Evolutionary conservation across 2,888 invertebrate genomes (phyloP).

Genomic region (Laspeyria flexula): DNA sequence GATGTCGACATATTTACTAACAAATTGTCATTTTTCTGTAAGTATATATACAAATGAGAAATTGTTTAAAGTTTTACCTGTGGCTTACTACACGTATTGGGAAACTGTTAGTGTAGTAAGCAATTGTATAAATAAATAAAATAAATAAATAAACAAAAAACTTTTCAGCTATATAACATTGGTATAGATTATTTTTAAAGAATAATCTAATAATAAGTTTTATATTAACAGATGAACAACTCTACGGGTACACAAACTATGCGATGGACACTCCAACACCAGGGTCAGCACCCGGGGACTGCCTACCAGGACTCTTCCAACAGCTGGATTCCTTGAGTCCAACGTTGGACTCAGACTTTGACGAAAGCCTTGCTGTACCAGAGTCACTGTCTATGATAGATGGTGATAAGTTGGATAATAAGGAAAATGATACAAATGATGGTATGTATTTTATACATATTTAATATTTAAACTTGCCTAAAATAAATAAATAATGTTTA

Average conservation of each 20-base stretch:
- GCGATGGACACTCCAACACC: constrained; percentile 80
- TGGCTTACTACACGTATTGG: too few species aligned
- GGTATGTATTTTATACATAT: constrained; percentile 48
- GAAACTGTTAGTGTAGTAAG: too few species aligned
- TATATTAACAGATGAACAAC: constrained; percentile 71
- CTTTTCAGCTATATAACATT: too few species aligned
- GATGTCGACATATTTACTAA: too few species aligned
- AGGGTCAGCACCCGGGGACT: constrained; percentile 65
- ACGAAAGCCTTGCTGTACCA: constrained; percentile 92
- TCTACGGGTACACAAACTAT: constrained; percentile 80
- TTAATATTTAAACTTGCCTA: too few species aligned
- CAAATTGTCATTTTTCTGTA: too few species aligned
- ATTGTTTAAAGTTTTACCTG: too few species aligned
- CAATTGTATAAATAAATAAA: too few species aligned
- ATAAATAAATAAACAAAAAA: too few species aligned
- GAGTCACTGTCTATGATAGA: constrained; percentile 90
- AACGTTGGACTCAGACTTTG: constrained; percentile 90
- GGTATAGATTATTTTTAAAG: too few species aligned
- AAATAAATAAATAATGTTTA: too few species aligned
- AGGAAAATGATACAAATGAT: constrained; percentile 62
- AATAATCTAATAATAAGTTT: not conserved
- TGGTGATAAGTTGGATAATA: constrained; percentile 69
- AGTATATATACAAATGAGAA: too few species aligned
- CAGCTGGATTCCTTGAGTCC: constrained; percentile 84
- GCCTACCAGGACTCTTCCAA: constrained; percentile 79